Evolutionary conservation across 2,888 invertebrate genomes (phyloP).

Genomic region (Gibbula magus): DNA sequence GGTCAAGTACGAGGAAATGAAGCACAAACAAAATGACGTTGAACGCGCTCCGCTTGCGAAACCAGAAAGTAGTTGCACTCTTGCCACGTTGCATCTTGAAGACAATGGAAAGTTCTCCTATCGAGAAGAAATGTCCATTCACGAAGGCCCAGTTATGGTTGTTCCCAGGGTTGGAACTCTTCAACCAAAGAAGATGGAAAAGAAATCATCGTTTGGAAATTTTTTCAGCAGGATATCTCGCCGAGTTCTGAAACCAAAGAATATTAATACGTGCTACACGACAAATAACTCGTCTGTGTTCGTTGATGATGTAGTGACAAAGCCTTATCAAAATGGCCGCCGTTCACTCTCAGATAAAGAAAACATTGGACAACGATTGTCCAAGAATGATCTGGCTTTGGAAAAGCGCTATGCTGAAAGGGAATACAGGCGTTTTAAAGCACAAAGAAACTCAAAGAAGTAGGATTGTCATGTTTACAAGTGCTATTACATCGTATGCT

Average conservation of each 20-base stretch:
- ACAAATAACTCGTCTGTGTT: conserved; percentile 4
- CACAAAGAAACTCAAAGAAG: not conserved
- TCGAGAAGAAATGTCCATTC: conserved; percentile 47
- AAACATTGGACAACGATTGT: not conserved
- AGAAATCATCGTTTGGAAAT: conserved; percentile 56
- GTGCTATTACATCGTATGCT: not conserved
- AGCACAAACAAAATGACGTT: conserved; percentile 30
- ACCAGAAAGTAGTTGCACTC: conserved; percentile 59
- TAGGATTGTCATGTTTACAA: not conserved
- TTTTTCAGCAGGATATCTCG: conserved; percentile 63
- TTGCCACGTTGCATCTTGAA: conserved; percentile 64
- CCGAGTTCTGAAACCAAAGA: conserved; percentile 59
- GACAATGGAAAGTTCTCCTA: conserved; percentile 50
- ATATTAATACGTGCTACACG: conserved; percentile 32
- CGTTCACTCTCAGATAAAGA: not conserved
- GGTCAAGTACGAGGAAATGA: conserved; percentile 59
- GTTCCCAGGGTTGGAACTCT: conserved; percentile 35
- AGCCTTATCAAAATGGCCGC: not conserved
- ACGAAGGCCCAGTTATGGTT: conserved; percentile 54
- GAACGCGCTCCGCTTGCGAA: conserved; percentile 56
- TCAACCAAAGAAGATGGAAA: conserved; percentile 46
- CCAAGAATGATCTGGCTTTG: not conserved
- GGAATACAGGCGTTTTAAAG: conserved; percentile 22
- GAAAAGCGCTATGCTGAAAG: conserved; percentile 23
- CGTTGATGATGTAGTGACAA: not conserved